Base-by-base conservation (phyloP, 1,140 invertebrate genomes). In the Eriosoma lanigerum region DNA sequence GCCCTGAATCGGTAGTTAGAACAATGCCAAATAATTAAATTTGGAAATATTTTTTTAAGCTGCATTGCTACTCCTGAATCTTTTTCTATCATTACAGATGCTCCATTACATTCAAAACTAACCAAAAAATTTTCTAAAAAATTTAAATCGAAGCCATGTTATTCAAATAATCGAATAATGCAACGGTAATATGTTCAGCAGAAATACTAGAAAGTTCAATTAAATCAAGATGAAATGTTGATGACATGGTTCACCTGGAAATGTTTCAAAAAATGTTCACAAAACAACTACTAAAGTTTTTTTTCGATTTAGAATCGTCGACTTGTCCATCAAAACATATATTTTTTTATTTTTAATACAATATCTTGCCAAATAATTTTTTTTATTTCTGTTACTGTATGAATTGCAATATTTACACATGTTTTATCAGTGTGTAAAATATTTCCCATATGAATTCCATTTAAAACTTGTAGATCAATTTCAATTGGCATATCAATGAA, bases 151-250 rank as follows among this genome's bases (percentile, higher is more conserved):
- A 66, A 66, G 38, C 32, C 62, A 21, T 66, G 32, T 66, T 44
- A 66, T 44, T 44, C 62, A 66, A 66, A 66, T 32, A 66, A 32
- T 64, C 26, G 19, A 64, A 13, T 32, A 64, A 64, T 32, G 29
- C 24, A 5, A 32, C 32, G 29, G 29, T 62, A 62, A 62, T 62
- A 26, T 26, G 21, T 62, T 62, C 58, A 24, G 58, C 58, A 62
- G 58, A 62, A 32, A 24, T 62, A 24, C 29, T 29, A 62, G 21
- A 62, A 17, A 62, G 62, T 66, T 32, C 60, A 64, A 38, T 64
- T 64, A 64, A 64, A 38, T 64, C 60, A 15, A 64, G 29, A 62
- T 62, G 29, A 62, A 64, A 64, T 19, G 60, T 64, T n/a, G n/a
- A n/a, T n/a, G n/a, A 32, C 32, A 64, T 32, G 60, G 60, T 32